Evolutionary conservation across 2,113 vertebrate genomes (phyloP).

Genomic region (Microcebus griseorufus): DNA sequence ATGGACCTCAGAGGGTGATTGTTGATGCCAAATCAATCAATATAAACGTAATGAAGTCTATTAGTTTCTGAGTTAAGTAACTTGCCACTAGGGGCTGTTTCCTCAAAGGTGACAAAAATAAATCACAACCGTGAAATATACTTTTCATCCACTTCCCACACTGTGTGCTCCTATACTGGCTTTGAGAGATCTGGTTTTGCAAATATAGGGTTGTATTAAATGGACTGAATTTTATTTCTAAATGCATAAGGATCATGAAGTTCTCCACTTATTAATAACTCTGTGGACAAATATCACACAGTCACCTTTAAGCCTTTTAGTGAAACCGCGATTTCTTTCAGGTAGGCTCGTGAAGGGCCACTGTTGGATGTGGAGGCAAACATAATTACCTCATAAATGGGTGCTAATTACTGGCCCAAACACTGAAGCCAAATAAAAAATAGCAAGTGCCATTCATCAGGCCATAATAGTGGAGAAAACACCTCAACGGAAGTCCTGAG

Average conservation of each 20-base stretch:
- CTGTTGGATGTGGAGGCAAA: not conserved
- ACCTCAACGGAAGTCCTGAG: not conserved
- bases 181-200: not conserved
- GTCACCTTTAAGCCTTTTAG: not conserved
- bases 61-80: not conserved
- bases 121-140: not conserved
- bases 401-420: not conserved
- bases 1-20: not conserved
- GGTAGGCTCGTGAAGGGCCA: not conserved
- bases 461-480: not conserved
- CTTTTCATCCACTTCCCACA: not conserved
- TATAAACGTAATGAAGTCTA: not conserved
- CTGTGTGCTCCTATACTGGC: not conserved
- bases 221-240: slow-evolving; percentile 4
- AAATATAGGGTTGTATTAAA: not conserved
- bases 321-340: not conserved
- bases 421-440: not conserved
- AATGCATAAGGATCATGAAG: not conserved
- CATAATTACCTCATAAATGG: not conserved
- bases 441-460: not conserved
- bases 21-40: not conserved
- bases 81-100: not conserved
- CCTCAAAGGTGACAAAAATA: not conserved
- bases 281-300: not conserved
- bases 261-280: not conserved